Base-by-base conservation (phyloP, 2,797 vertebrate species). In the Parauchenoglanis ngamensis region DNA sequence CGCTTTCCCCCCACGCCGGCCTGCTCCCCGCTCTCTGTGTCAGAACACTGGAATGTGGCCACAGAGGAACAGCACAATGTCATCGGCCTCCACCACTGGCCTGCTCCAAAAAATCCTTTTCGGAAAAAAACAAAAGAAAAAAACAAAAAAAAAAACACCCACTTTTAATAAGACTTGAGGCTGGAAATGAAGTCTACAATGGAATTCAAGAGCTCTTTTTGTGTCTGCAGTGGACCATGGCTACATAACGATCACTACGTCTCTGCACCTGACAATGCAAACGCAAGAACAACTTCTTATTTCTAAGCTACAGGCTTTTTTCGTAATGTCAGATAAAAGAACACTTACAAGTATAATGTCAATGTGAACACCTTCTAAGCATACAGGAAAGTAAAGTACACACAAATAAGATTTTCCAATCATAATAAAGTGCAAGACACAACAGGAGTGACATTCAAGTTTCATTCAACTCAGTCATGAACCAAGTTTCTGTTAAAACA, bases 1-100 rank as follows among this genome's bases (percentile, higher is more conserved):
- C 61, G 76, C 79, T 90, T 89, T 91, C 92, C 90, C 86, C 91
- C 85, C 84, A 70, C 61, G 86, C 85, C 82, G 86, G 89, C 75
- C 78, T 86, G 86, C 54, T 88, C 83, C 52, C 84, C 61, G 90
- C 61, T 89, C 88, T 73, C 85, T 70, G 88, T 88, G 89, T 91
- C 89, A 91, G 89, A 75, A 84, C 79, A 87, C 89, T 80, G 84
- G 88, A 91, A 91, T 87, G 87, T 84, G 80, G 65, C 82, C 81
- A 77, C 81, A 73, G 91, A 82, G 88, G 76, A 84, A 70, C 46
- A 86, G 46, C 81, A 89, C 72, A 88, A 91, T 88, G 86, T 86
- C 87, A 83, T 87, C 8, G 89, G 88, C 83, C 84, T 78, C 57
- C 89, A 72, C 85, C 85, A 90, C 63, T 78, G 82, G 85, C 86